Conservation (phyloP, 2,888 invertebrate genomes). For the Lepidonotus clava region DNA sequence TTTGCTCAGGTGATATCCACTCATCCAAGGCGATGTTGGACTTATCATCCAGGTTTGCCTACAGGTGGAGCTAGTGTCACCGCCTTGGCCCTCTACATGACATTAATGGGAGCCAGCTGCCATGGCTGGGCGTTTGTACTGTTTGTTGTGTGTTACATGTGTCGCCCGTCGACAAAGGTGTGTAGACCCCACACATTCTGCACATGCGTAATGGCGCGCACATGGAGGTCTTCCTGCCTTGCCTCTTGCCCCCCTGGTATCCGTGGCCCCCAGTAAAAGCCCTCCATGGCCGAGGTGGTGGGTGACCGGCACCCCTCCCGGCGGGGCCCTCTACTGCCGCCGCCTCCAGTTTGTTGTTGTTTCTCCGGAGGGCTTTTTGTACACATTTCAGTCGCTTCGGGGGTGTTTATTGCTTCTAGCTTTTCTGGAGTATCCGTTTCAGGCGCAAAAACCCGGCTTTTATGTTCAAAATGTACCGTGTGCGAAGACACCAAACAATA, state of each 20-base stretch:
- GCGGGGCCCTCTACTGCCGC: neutral
- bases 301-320: neutral
- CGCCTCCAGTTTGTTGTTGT: constrained; percentile 33
- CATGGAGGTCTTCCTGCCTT: neutral
- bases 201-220: constrained; percentile 16
- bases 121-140: neutral
- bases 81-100: neutral
- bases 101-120: constrained; percentile 47
- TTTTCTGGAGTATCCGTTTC: constrained; percentile 32
- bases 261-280: neutral
- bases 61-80: constrained; percentile 33
- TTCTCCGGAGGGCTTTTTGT: constrained; percentile 32
- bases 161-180: constrained; percentile 47
- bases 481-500: constrained; percentile 38
- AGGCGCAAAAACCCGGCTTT: neutral
- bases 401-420: constrained; percentile 25
- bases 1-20: constrained; percentile 14
- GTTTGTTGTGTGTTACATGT: constrained; percentile 30
- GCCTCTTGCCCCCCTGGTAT: neutral
- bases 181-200: constrained; percentile 49
- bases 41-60: neutral
- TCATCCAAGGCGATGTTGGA: neutral
- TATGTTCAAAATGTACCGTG: neutral
- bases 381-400: constrained; percentile 31
- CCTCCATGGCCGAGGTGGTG: neutral